These are phyloP conservation scores for Bellardia pandia DNA, from an alignment of 2,888 invertebrate species.

Conservation along the genomic window DNA sequence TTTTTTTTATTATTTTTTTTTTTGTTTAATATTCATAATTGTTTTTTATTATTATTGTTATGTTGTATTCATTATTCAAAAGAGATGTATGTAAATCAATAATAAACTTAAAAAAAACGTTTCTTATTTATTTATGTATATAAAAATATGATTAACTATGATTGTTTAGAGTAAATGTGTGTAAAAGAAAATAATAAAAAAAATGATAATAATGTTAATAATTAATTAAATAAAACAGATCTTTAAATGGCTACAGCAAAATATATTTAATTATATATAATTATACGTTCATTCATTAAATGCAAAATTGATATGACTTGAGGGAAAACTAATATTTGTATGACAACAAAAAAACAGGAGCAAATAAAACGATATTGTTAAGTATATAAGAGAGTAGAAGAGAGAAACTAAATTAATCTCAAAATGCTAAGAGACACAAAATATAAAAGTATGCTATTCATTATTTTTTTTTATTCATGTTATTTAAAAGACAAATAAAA, in stretches of 20 bases:
- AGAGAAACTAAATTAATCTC: constrained; percentile 21
- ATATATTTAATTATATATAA: constrained; percentile 26
- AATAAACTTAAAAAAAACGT: constrained; percentile 59
- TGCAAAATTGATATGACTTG: constrained; percentile 71
- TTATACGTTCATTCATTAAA: constrained; percentile 54
- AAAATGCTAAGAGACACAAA: constrained; percentile 18
- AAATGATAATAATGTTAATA: constrained; percentile 4
- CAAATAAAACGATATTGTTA: background rate
- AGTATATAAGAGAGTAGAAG: background rate
- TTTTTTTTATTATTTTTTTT: constrained; percentile 65
- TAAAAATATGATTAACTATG: constrained; percentile 73
- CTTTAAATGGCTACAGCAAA: constrained; percentile 56
- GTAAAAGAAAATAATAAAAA: constrained; percentile 25
- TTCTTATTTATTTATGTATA: constrained; percentile 66
- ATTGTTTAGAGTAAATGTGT: constrained; percentile 62
- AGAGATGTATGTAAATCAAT: constrained; percentile 58
- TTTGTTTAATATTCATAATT: constrained; percentile 68
- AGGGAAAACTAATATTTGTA: constrained; percentile 9
- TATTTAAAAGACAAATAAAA: constrained; percentile 29
- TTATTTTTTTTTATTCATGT: no score
- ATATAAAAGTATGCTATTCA: background rate
- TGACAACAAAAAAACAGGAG: background rate
- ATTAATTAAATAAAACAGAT: constrained; percentile 58
- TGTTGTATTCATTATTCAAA: constrained; percentile 62
- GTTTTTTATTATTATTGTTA: constrained; percentile 61